Conservation (phyloP, 1,140 invertebrate genomes). For the Vanessa tameamea region DNA sequence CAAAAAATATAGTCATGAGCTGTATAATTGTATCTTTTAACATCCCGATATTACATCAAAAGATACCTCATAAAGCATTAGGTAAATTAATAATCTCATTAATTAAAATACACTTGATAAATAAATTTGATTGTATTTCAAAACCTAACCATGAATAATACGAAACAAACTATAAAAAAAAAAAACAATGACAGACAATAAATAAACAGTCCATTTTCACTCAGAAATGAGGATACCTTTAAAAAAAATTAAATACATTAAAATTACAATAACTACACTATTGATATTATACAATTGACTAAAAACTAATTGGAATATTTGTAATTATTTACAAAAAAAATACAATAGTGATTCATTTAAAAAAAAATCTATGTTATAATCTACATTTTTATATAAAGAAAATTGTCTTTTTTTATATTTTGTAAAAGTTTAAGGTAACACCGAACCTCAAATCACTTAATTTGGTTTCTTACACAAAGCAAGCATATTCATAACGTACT, state of each 20-base stretch:
- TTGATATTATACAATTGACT: conserved; percentile 70
- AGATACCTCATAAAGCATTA: conserved; percentile 1
- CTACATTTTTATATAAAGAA: conserved; percentile 34
- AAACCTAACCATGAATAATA: background rate
- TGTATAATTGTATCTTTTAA: conserved; percentile 2
- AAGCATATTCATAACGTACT: background rate
- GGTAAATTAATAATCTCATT: conserved; percentile 4
- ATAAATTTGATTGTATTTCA: conserved; percentile 6
- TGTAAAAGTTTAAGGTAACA: conserved; percentile 11
- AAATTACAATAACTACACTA: conserved; percentile 58
- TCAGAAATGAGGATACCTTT: conserved; percentile 43
- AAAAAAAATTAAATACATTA: conserved; percentile 63
- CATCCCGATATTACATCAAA: conserved; percentile 1
- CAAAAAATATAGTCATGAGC: conserved; percentile 19
- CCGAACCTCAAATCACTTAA: background rate
- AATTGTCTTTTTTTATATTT: conserved; percentile 55
- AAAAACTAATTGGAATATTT: conserved; percentile 71
- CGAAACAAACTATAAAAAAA: conserved; percentile 13
- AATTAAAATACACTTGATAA: conserved; percentile 6
- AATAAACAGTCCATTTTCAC: conserved; percentile 52
- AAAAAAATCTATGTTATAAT: conserved; percentile 23
- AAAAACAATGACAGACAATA: conserved; percentile 35
- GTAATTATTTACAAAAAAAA: conserved; percentile 65
- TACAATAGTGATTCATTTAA: conserved; percentile 45
- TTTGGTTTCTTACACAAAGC: background rate